Percentiles rank a stretch among this genome's conserved stretches.
Conservation (phyloP, 2,113 vertebrate genomes). For the Neotoma lepida region DNA sequence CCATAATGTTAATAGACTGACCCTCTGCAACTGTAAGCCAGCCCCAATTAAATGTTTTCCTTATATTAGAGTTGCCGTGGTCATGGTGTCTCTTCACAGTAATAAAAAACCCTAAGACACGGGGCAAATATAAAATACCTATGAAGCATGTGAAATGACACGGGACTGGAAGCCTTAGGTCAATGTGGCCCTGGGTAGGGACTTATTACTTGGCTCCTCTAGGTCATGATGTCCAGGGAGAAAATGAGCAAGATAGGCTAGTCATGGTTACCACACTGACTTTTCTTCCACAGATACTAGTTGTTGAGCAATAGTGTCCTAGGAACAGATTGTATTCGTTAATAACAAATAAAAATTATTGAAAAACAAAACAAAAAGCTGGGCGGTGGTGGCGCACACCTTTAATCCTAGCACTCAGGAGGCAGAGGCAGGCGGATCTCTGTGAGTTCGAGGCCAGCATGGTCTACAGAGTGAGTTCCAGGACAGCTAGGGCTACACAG, state of each 20-base stretch:
- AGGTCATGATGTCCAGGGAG: background rate
- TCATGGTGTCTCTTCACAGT: background rate
- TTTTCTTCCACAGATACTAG: background rate
- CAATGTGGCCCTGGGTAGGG: background rate
- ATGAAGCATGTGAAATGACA: background rate
- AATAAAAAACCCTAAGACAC: background rate
- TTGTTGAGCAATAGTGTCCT: background rate
- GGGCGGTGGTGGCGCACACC: background rate
- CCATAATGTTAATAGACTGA: too few species aligned
- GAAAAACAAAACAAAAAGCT: background rate
- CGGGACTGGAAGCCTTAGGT: background rate
- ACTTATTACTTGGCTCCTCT: background rate
- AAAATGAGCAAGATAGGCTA: background rate
- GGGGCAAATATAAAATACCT: background rate
- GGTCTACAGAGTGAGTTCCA: background rate
- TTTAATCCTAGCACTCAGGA: background rate
- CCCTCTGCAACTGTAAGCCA: background rate
- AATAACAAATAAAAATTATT: background rate
- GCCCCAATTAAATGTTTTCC: background rate
- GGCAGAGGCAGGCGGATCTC: background rate
- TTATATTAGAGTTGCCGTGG: background rate
- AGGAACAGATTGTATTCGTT: background rate
- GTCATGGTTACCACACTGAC: background rate
- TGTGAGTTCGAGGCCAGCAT: background rate
- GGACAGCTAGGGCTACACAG: background rate